Evolutionary conservation across 2,113 vertebrate genomes (phyloP).

Genomic region (Gorilla gorilla): DNA sequence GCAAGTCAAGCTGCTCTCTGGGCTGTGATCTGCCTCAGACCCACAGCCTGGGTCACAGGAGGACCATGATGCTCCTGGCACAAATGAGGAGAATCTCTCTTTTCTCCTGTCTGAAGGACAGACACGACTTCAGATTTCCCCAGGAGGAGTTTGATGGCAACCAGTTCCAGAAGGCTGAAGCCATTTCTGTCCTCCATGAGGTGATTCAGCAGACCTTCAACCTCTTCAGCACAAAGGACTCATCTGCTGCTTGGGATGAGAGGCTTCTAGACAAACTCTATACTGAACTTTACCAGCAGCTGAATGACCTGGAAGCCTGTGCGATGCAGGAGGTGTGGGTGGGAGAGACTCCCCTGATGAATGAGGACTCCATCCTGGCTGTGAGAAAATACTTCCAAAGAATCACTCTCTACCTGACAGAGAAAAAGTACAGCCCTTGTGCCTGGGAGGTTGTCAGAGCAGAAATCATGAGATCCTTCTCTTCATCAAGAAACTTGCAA

Average conservation of each 20-base stretch:
- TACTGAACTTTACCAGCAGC: not conserved
- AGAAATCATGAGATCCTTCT: not conserved
- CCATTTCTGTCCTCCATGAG: not conserved
- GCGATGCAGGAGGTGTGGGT: not conserved
- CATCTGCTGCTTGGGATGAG: not conserved
- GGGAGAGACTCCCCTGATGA: not conserved
- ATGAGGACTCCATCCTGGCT: not conserved
- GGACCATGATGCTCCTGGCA: not conserved
- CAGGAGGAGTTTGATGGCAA: not conserved
- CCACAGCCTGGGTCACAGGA: not conserved
- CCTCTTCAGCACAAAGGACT: not conserved
- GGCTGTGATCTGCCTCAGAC: not conserved
- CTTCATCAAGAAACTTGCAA: not conserved
- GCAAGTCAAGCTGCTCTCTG: not conserved
- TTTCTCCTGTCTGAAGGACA: not conserved
- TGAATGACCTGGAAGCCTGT: not conserved
- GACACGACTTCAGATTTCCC: not conserved
- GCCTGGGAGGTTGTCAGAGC: slow-evolving; percentile 34
- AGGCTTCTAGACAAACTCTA: not conserved
- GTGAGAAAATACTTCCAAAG: slow-evolving; percentile 28
- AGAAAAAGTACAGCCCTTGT: slow-evolving; percentile 23
- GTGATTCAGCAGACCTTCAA: not conserved
- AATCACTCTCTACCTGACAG: not conserved
- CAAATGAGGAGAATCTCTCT: not conserved
- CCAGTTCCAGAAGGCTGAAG: not conserved